Evolutionary conservation across 1,140 invertebrate genomes (phyloP).

Genomic region (Acromyrmex echinatior): DNA sequence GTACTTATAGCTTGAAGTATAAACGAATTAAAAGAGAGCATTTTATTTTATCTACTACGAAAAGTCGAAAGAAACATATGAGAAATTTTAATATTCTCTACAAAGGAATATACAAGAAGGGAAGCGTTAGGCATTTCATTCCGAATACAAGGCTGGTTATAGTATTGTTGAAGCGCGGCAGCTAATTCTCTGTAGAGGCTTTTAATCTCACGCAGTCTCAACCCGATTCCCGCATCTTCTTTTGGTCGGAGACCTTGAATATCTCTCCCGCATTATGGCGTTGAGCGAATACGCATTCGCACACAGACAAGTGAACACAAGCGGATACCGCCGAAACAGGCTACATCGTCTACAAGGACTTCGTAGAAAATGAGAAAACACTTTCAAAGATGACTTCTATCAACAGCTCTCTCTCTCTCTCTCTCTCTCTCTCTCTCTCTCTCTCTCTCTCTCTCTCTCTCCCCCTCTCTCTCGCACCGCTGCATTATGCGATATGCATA

Average conservation of each 20-base stretch:
- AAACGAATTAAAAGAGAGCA: background rate
- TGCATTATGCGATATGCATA: background rate
- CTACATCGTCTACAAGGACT: constrained; percentile 19
- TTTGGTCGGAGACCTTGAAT: constrained; percentile 39
- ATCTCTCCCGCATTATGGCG: constrained; percentile 26
- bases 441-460: background rate
- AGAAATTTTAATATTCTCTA: background rate
- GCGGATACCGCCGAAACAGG: background rate
- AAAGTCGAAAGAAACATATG: background rate
- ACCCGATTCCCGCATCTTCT: constrained; percentile 20
- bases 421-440: too few relatives aligned
- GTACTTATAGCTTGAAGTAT: background rate
- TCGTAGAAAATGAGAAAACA: constrained; percentile 30
- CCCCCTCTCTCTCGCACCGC: background rate
- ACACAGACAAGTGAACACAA: background rate
- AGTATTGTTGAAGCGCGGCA: background rate
- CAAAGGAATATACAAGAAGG: background rate
- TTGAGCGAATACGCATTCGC: background rate
- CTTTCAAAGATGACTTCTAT: constrained; percentile 5
- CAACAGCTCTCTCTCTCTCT: background rate
- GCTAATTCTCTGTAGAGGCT: constrained; percentile 34
- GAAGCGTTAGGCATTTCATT: background rate
- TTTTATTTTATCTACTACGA: background rate
- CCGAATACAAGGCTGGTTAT: background rate
- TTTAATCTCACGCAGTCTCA: constrained; percentile 43